Conservation (phyloP, 37 sponge, comb jelly and placozoan genomes). For the Ianthella basta region DNA sequence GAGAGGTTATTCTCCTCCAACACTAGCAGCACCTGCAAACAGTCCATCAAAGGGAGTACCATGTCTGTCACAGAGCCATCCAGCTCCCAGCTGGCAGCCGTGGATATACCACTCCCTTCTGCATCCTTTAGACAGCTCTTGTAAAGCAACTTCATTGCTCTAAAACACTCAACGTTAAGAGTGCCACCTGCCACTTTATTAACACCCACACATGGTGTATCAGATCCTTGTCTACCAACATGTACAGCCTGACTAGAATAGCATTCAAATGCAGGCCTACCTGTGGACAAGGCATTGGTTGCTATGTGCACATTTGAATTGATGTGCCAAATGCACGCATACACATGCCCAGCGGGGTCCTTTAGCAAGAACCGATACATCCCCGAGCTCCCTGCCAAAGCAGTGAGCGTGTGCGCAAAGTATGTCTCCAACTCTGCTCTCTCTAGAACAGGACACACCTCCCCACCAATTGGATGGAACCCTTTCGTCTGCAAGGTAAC, state of each 20-base stretch:
- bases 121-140: not conserved
- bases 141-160: slow-evolving; percentile 8
- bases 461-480: not conserved
- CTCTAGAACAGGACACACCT: not conserved
- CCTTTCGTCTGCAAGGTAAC: slow-evolving; percentile 11
- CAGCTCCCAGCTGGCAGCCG: slow-evolving; percentile 11
- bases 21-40: slow-evolving; percentile 44
- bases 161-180: not conserved
- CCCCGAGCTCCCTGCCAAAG: not conserved
- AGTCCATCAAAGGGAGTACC: slow-evolving; percentile 24
- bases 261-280: too few relatives aligned
- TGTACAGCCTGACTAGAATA: too few relatives aligned
- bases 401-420: not conserved
- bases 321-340: slow-evolving; percentile 22
- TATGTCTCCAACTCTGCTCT: not conserved
- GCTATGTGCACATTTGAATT: not conserved
- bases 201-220: too few relatives aligned
- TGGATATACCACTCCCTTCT: not conserved
- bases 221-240: too few relatives aligned
- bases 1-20: slow-evolving; percentile 30
- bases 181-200: too few relatives aligned
- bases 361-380: slow-evolving; percentile 14
- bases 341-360: not conserved
- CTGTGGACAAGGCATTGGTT: not conserved
- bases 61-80: not conserved